Evolutionary conservation across 1,140 invertebrate genomes (phyloP).

Genomic region (Drosophila ficusphila): DNA sequence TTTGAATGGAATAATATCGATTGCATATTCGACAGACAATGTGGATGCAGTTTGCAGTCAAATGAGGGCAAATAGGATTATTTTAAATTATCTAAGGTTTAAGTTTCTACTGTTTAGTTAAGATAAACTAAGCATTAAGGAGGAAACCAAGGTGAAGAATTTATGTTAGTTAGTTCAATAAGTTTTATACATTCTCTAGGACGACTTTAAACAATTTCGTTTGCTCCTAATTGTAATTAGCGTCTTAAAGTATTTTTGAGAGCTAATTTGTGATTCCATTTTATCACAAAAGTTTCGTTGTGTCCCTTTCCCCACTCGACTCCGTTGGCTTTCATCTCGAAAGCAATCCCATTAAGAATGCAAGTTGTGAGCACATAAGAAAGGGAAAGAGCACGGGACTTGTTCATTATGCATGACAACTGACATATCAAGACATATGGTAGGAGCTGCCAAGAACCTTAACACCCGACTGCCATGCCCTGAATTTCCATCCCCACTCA

Average conservation of each 20-base stretch:
- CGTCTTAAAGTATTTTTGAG: constrained; percentile 7
- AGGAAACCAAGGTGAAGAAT: no score
- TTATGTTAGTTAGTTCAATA: no score
- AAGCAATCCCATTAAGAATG: constrained; percentile 52
- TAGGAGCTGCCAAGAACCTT: constrained; percentile 29
- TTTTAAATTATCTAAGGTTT: no score
- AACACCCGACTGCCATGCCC: constrained; percentile 15
- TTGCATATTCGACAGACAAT: constrained; percentile 9
- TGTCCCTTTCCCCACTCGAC: neutral
- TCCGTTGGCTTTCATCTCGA: constrained; percentile 24
- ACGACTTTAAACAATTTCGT: no score
- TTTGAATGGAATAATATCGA: constrained; percentile 3
- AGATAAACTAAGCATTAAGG: no score
- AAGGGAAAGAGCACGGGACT: constrained; percentile 1
- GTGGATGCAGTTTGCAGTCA: neutral
- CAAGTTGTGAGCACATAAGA: constrained; percentile 38
- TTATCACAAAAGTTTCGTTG: constrained; percentile 14
- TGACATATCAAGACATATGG: constrained; percentile 75
- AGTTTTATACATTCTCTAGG: no score
- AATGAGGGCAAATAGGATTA: neutral
- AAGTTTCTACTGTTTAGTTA: no score
- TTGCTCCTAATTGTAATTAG: no score
- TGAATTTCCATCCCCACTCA: neutral
- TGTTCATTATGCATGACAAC: constrained; percentile 72
- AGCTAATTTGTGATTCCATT: constrained; percentile 42